Evolutionary conservation across 1,140 invertebrate species (phyloP).

Genomic region (Druon quercuslanigerum): DNA sequence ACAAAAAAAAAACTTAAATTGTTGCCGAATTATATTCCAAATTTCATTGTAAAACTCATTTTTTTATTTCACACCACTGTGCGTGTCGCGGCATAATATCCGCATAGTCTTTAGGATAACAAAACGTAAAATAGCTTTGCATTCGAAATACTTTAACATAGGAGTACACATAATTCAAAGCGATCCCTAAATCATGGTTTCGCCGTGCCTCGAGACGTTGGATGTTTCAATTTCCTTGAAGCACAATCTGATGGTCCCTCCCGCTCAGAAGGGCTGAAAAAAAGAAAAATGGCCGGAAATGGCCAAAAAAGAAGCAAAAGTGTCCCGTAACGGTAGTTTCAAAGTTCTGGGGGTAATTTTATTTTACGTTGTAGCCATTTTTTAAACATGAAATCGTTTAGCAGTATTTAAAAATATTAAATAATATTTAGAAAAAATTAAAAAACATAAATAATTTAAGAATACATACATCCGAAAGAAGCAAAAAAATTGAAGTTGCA

Average conservation of each 20-base stretch:
- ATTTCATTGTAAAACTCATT: no score
- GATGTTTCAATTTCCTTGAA: slow-evolving; percentile 76
- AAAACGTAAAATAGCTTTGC: slow-evolving; percentile 63
- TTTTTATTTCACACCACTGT: no score
- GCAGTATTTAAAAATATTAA: no score
- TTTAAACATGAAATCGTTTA: neutral
- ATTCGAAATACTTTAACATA: slow-evolving; percentile 69
- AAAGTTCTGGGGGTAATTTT: neutral
- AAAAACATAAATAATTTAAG: no score
- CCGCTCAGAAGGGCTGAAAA: slow-evolving; percentile 50
- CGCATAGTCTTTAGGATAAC: neutral
- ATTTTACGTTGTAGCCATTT: neutral
- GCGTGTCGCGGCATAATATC: neutral
- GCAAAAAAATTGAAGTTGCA: no score
- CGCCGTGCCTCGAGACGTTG: slow-evolving; percentile 66
- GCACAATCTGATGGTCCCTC: slow-evolving; percentile 70
- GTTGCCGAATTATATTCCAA: no score
- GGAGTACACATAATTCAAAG: slow-evolving; percentile 72
- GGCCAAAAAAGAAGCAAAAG: slow-evolving; percentile 21
- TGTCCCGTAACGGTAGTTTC: neutral
- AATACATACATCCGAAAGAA: no score
- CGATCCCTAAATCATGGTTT: slow-evolving; percentile 71
- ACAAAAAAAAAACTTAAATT: no score
- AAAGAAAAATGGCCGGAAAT: slow-evolving; percentile 37
- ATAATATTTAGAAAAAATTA: no score